These are phyloP conservation scores for Erannis defoliaria DNA, from an alignment of 2,888 invertebrate genomes.

Conservation along the genomic window DNA sequence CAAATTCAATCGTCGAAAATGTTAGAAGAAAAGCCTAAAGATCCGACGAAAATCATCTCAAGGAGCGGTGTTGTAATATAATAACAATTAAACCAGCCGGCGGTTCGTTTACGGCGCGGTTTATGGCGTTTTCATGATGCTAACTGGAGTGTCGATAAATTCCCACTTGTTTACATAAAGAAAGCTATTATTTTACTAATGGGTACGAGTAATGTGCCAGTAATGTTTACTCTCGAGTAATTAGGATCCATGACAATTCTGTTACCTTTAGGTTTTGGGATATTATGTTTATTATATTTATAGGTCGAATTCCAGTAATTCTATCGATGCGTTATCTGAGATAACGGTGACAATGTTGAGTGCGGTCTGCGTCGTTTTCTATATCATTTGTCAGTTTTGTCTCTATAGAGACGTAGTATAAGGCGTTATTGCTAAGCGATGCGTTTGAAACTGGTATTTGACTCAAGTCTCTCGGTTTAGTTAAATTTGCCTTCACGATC, in stretches of 20 bases:
- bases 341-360: not conserved
- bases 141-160: constrained; percentile 76
- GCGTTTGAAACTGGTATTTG: not conserved
- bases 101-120: constrained; percentile 73
- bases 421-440: not conserved
- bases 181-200: constrained; percentile 64
- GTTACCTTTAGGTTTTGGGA: constrained; percentile 77
- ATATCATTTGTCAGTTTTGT: not conserved
- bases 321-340: constrained; percentile 44
- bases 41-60: constrained; percentile 79
- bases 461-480: not conserved
- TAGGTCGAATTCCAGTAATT: constrained; percentile 47
- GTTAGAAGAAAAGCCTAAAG: constrained; percentile 70
- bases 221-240: constrained; percentile 49
- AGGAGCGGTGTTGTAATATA: constrained; percentile 84
- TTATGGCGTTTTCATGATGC: constrained; percentile 73
- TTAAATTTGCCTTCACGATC: not conserved
- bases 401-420: not conserved
- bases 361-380: not conserved
- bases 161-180: constrained; percentile 75
- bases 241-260: constrained; percentile 77
- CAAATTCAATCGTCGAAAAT: constrained; percentile 88
- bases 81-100: constrained; percentile 59
- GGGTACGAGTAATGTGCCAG: constrained; percentile 54
- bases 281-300: constrained; percentile 58